These are phyloP conservation scores for Lochmaea crataegi DNA, from an alignment of 2,888 invertebrate genomes.

Conservation along the genomic window DNA sequence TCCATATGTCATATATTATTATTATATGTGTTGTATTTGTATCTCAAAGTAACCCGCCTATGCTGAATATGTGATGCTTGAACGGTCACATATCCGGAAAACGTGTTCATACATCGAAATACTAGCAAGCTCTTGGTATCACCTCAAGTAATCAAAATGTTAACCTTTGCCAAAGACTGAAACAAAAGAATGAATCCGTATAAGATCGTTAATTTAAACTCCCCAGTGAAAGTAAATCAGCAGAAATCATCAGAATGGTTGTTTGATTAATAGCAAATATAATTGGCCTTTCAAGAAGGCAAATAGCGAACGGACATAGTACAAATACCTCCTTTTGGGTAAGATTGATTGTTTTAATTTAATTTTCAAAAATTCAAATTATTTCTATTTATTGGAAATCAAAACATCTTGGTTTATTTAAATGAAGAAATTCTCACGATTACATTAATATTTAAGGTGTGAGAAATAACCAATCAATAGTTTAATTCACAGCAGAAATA, in stretches of 20 bases:
- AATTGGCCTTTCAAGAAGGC: slow-evolving; percentile 36
- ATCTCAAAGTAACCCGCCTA: slow-evolving; percentile 21
- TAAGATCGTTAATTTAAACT: slow-evolving; percentile 38
- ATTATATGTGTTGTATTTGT: background rate
- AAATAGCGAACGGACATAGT: slow-evolving; percentile 19
- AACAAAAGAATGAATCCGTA: slow-evolving; percentile 29
- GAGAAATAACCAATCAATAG: background rate
- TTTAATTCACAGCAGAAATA: background rate
- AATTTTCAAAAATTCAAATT: too few relatives aligned
- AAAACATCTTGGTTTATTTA: too few relatives aligned
- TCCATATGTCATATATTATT: too few relatives aligned
- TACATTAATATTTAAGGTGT: slow-evolving; percentile 3
- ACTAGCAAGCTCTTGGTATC: slow-evolving; percentile 33
- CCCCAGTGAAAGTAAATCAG: slow-evolving; percentile 37
- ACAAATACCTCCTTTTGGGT: slow-evolving; percentile 11
- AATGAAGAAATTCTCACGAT: background rate
- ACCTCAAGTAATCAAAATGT: slow-evolving; percentile 31
- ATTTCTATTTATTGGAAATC: too few relatives aligned
- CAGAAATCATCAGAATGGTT: slow-evolving; percentile 41
- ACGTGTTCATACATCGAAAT: slow-evolving; percentile 31
- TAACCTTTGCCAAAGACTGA: slow-evolving; percentile 30
- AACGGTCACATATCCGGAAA: slow-evolving; percentile 34
- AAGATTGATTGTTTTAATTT: slow-evolving; percentile 17
- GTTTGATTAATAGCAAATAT: slow-evolving; percentile 41
- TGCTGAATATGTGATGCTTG: slow-evolving; percentile 27